Percentiles rank a stretch among this genome's conserved stretches.
These are phyloP conservation scores for Phymorhynchus buccinoides DNA, from an alignment of 1,140 invertebrate genomes.

Conservation along the genomic window DNA sequence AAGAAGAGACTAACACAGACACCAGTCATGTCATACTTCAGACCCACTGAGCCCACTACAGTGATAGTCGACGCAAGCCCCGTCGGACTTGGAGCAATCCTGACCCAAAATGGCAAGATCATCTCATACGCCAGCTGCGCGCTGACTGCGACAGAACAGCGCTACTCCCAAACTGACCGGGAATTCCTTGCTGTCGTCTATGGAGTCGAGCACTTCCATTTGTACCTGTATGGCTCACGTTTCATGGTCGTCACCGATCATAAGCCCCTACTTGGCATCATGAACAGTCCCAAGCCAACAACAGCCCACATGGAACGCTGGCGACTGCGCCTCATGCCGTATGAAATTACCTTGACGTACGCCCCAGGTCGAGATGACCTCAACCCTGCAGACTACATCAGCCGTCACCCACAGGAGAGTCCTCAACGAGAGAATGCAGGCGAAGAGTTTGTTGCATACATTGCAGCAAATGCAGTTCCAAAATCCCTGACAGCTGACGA, in stretches of 20 bases:
- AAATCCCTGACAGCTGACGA: slow-evolving; percentile 43
- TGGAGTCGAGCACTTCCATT: slow-evolving; percentile 61
- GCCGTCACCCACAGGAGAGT: slow-evolving; percentile 40
- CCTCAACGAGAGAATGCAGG: slow-evolving; percentile 40
- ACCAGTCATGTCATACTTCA: slow-evolving; percentile 51
- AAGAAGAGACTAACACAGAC: slow-evolving; percentile 41
- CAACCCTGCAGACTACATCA: slow-evolving; percentile 53
- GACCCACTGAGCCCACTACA: slow-evolving; percentile 40
- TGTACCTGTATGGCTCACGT: slow-evolving; percentile 55
- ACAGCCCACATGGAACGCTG: slow-evolving; percentile 48
- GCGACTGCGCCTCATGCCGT: slow-evolving; percentile 45
- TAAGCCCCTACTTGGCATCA: slow-evolving; percentile 53
- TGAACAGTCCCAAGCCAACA: slow-evolving; percentile 50
- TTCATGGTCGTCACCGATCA: slow-evolving; percentile 67
- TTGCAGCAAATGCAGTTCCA: slow-evolving; percentile 36
- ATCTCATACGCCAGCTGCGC: slow-evolving; percentile 38
- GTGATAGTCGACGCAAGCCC: slow-evolving; percentile 55
- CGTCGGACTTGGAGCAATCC: slow-evolving; percentile 32
- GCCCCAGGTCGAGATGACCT: slow-evolving; percentile 42
- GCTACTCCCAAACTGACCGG: slow-evolving; percentile 73
- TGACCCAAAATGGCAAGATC: slow-evolving; percentile 44
- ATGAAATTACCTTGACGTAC: slow-evolving; percentile 45
- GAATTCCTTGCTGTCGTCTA: slow-evolving; percentile 65
- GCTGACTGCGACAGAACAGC: slow-evolving; percentile 59
- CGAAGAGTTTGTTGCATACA: slow-evolving; percentile 45